Base-by-base conservation (phyloP, 2,797 vertebrate species). In the Psittacula derbiana region DNA sequence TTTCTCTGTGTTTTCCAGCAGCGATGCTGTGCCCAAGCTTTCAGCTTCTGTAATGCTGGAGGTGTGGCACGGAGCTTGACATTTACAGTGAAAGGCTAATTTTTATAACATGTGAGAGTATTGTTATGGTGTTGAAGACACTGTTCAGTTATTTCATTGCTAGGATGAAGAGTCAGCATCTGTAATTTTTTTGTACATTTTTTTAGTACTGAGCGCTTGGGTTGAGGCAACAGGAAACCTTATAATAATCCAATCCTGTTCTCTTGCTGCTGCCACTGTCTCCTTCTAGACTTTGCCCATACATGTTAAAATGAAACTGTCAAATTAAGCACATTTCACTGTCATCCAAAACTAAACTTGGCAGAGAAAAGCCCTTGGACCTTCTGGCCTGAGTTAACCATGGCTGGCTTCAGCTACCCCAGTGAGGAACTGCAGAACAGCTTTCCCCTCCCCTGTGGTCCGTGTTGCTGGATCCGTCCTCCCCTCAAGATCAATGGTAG, bases 301-400 rank as follows among this genome's bases (percentile, higher is more conserved):
- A 79, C 88, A 64, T 96, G 90, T 97, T 97, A 97, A 96, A 95
- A 93, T 62, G 83, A 80, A 96, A 87, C 93, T 96, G 94, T 96
- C 96, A 96, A 94, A 97, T 96, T 96, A 95, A 92, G 76, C 90
- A 86, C 84, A 80, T 97, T 95, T 97, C 93, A 94, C 94, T 96
- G 95, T 96, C 95, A 97, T 80, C 78, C 65, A 74, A 80, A 87
- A 92, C 87, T 96, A 94, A 93, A 96, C 94, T 96, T 97, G 95
- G 94, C 92, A 96, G 86, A 84, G 76, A 88, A 93, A 73, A 95
- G 72, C 95, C 84, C 81, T 94, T 94, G 95, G 95, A 96, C 95
- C 95, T 96, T 97, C 95, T 96, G 96, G 96, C 92, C 95, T 53
- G 66, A 94, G 93, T 95, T 96, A 96, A 95, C 89, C 93, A 91